Base-by-base conservation (phyloP, 2,113 vertebrate genomes). In the Sialia sialis region DNA sequence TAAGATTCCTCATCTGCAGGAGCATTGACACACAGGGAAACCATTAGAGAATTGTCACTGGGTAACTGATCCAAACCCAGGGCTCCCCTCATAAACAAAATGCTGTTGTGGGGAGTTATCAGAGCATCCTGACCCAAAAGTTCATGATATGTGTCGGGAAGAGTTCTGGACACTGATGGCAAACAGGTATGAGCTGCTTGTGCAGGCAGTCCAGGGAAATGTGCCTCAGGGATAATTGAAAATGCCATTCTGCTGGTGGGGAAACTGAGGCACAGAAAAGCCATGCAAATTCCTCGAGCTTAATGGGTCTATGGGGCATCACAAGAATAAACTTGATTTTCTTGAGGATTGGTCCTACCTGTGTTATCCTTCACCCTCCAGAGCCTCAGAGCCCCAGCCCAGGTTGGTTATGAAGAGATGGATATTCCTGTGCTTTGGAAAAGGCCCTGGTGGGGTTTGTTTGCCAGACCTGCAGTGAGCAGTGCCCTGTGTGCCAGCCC, bases 1-100 rank as follows among this genome's bases (percentile, higher is more conserved):
- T 62, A 20, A 94, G 91, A 96, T 87, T 55, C 55, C 70, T 93
- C 93, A 59, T 87, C 77, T 83, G 91, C 72, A 56, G 76, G 66
- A 76, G 69, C 69, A 66, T 80, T 2, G 9, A 83, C 77, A 77
- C 83, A 89, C 77, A 84, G 88, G 72, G 59, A 94, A 83, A 34
- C 21, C 83, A 60, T 60, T 20, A 64, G 73, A 89, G 81, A 80
- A 85, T 43, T 55, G 81, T 26, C 52, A 34, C 25, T 66, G 84
- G 78, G 29, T 30, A 78, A 23, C 70, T 22, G 66, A 91, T 39
- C 77, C 58, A 80, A 63, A 74, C 34, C 72, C 62, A 66, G 39
- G 34, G 32, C 68, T 86, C 75, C 36, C 70, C 82, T 75, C 21
- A 90, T 63, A 81, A 84, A 11, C 8, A 11, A n/a, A 69, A 17